A percentile compares a stretch with the other conserved stretches of the same genome.
Conservation (phyloP, 2,888 invertebrate genomes). For the Eristalinus aeneus region DNA sequence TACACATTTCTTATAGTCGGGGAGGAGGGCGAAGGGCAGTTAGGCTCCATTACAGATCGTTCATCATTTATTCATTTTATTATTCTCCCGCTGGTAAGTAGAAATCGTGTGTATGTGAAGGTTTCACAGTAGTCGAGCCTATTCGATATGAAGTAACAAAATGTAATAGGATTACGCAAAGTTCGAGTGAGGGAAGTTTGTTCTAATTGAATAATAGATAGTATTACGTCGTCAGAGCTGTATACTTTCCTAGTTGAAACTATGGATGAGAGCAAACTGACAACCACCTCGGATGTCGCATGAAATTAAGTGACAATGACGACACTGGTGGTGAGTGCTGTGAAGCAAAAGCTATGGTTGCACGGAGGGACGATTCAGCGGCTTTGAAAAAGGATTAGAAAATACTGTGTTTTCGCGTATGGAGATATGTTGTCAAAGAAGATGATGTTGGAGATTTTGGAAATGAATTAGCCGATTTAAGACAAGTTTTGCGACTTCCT, state of each 20-base stretch:
- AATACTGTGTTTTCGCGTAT: too few relatives aligned
- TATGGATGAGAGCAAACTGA: neutral
- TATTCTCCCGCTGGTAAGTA: conserved; percentile 6
- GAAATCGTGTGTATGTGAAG: neutral
- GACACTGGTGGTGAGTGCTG: neutral
- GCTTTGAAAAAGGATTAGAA: too few relatives aligned
- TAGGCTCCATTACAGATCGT: conserved; percentile 29
- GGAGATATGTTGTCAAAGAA: too few relatives aligned
- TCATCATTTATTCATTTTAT: conserved; percentile 47
- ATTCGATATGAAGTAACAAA: neutral
- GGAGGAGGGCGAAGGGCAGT: neutral
- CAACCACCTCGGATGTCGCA: neutral
- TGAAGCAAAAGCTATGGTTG: neutral
- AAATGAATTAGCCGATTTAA: too few relatives aligned
- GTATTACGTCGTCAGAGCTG: conserved; percentile 18
- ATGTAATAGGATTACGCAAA: conserved; percentile 26
- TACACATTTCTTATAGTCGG: neutral
- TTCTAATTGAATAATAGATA: conserved; percentile 40
- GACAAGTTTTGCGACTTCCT: too few relatives aligned
- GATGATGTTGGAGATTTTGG: too few relatives aligned
- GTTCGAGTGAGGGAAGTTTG: conserved; percentile 33
- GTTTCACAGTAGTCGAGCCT: neutral
- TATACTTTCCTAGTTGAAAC: neutral
- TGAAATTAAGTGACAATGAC: neutral
- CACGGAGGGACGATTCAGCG: too few relatives aligned